phyloP scores from a whole-genome alignment of 53 echinoderm and acorn worm genomes.

The Temnopleurus reevesii region DNA sequence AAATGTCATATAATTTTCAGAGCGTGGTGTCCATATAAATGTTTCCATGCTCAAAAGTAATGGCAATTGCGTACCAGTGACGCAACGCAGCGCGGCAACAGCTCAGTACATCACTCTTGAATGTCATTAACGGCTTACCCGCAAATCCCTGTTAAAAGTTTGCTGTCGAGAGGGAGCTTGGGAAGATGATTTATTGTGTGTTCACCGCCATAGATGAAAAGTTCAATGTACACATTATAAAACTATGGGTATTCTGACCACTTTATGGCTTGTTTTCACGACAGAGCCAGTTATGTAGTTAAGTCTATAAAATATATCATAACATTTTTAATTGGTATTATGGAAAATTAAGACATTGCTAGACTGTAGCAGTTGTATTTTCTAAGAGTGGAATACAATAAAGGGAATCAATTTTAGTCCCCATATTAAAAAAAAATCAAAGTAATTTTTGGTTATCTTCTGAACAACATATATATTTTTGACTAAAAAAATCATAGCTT shows the following conservation, averaged over 20 bases:
- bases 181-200: neutral
- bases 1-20: neutral
- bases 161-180: neutral
- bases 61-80: neutral
- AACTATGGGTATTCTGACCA: neutral
- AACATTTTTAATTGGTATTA: too few relatives aligned
- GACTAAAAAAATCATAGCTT: too few relatives aligned
- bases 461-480: too few relatives aligned
- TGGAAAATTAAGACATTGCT: too few relatives aligned
- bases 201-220: neutral
- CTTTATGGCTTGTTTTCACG: neutral
- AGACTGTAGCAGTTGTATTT: too few relatives aligned
- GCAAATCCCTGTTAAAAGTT: neutral
- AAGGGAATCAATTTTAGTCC: too few relatives aligned
- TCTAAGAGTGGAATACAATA: too few relatives aligned
- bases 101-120: neutral
- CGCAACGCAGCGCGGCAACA: neutral
- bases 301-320: too few relatives aligned
- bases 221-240: neutral
- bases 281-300: neutral
- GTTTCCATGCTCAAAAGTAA: neutral
- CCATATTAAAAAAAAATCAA: too few relatives aligned
- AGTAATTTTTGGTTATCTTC: too few relatives aligned
- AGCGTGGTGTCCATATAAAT: neutral
- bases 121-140: slow-evolving; percentile 4